Base-by-base conservation (phyloP, 2,888 invertebrate genomes). In the Ctenicera cuprea region DNA sequence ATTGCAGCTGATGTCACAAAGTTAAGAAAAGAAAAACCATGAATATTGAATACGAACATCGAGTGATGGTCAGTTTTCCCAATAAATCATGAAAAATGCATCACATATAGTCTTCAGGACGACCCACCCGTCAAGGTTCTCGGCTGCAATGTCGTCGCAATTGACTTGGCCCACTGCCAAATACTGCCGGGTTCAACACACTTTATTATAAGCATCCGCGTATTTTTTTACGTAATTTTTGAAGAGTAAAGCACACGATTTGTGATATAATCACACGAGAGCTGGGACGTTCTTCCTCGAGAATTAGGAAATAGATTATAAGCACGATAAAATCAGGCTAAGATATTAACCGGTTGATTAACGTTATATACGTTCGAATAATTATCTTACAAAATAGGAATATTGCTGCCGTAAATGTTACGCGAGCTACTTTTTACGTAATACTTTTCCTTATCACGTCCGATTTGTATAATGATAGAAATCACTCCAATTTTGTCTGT, bases 121-220 rank as follows among this genome's bases (percentile, higher is more conserved):
- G 75, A 72, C 61, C 65, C 71, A 77, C 75, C 75, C 75, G 78
- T 77, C 79, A 79, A 78, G 79, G 79, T 76, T 79, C 76, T 73
- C 66, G 52, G 65, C 65, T 78, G 74, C 76, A 77, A 78, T 76
- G 74, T 74, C 75, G 72, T 68, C 63, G 61, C 57, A 66, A 37
- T 74, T 66, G 69, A 65, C 62, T 76, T 79, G 79, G 78, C 78
- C 77, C 73, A 78, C 73, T 77, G 79, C 79, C 79, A 79, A 77
- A 76, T 68, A 77, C 78, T 79, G 77, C 79, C 78, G 78, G 78
- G 78, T 78, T 78, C 77, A 77, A 77, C 76, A 79, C 50, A 66
- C 65, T 54, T 52, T 38, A 45, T 52, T 52, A 37, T 54, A 54
- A 54, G 37, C 65, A 66, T 66, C 48, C 33, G 22, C 26, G 22